Evolutionary conservation across 2,888 invertebrate species (phyloP).

Genomic region (Tridacna crocea): DNA sequence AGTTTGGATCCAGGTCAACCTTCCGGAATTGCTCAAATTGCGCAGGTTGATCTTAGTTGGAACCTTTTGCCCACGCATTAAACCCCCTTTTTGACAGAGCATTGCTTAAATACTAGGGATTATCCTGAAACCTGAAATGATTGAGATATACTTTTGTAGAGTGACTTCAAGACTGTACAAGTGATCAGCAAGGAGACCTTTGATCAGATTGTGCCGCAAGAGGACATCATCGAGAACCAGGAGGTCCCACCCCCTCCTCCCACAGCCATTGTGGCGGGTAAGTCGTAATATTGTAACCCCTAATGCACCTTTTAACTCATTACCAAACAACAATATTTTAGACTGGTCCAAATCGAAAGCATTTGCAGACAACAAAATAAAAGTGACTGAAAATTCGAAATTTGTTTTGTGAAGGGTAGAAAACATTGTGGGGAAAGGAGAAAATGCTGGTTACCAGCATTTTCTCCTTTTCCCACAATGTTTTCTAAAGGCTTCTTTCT

Average conservation of each 20-base stretch:
- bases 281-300: not conserved
- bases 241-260: slow-evolving; percentile 88
- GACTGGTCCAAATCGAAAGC: not conserved
- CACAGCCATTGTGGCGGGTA: slow-evolving; percentile 9
- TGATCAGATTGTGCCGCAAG: slow-evolving; percentile 89
- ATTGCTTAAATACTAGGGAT: too few relatives aligned
- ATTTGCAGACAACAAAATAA: too few relatives aligned
- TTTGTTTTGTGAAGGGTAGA: not conserved
- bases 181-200: slow-evolving; percentile 95
- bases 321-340: not conserved
- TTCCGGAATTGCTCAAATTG: too few relatives aligned
- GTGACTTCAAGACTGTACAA: slow-evolving; percentile 89
- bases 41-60: too few relatives aligned
- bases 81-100: too few relatives aligned
- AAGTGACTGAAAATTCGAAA: too few relatives aligned
- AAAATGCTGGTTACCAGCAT: not conserved
- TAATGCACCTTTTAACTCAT: too few relatives aligned
- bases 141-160: slow-evolving; percentile 35
- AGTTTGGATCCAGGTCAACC: too few relatives aligned
- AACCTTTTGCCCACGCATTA: too few relatives aligned
- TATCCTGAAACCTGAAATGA: too few relatives aligned
- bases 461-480: not conserved
- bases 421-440: not conserved
- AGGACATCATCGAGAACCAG: slow-evolving; percentile 86
- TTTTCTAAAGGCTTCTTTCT: not conserved